Base-by-base conservation (phyloP, 2,797 vertebrate genomes). In the Margarornis squamiger region DNA sequence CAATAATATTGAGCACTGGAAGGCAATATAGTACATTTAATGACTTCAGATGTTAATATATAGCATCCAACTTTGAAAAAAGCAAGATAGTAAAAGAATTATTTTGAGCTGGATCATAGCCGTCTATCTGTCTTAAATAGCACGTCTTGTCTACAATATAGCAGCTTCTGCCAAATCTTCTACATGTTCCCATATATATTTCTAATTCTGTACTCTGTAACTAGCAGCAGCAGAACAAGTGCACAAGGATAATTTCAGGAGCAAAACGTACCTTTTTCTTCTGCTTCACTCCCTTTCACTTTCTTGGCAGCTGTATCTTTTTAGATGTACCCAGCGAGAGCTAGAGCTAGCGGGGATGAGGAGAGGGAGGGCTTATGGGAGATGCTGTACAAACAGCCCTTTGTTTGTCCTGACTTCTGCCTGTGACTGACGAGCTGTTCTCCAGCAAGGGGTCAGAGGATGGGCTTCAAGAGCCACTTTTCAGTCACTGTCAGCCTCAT, bases 341-440 rank as follows among this genome's bases (percentile, higher is more conserved):
- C 77, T 74, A 52, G 90, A 90, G 95, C 74, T 85, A 38, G 81
- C 6, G 1, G 68, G 92, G 90, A 83, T 43, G 63, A 38, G 76
- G 36, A 73, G 95, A 94, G 95, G 97, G 90, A 95, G 94, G 91
- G 80, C 93, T 96, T 46, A 71, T 4, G 86, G 75, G 85, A 95
- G 90, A 72, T 62, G 63, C 82, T 58, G 70, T 32, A 98, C 96
- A 98, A 97, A 59, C 71, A 88, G 87, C 76, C 54, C 96, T 97
- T 97, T 98, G 97, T 98, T 68, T 92, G 82, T 87, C 68, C 93
- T 43, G 68, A 85, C 89, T 95, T 85, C 62, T 75, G 92, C 83
- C 94, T 59, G 62, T 30, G 74, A 92, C 78, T 85, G 91, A 82
- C 36, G 21, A 43, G 19, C 30, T 27, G 67, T 26, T 81, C 93